phyloP scores from a whole-genome alignment of 2,888 invertebrate genomes.

The Lasius platythorax region DNA sequence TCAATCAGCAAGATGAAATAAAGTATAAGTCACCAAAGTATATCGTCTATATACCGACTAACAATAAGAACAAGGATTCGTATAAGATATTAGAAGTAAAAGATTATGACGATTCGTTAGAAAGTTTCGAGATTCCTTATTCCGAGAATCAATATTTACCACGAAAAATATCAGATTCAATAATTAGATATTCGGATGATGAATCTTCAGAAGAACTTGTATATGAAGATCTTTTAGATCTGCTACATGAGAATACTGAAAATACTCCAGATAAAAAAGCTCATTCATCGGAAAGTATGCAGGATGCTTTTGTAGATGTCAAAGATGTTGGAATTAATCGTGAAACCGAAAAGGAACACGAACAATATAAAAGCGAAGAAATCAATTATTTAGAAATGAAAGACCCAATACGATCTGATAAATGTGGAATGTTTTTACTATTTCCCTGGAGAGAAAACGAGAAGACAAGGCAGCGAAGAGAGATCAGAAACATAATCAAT shows the following conservation, averaged over 20 bases:
- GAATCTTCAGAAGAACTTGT: constrained; percentile 6
- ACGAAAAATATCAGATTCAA: background rate
- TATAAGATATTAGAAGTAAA: background rate
- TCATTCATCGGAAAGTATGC: background rate
- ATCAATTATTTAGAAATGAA: background rate
- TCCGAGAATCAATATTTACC: background rate
- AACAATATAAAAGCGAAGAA: constrained; percentile 2
- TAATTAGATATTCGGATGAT: background rate
- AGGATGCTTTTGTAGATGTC: background rate
- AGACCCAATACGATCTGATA: background rate
- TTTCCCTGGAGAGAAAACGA: constrained; percentile 29
- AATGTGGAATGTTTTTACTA: constrained; percentile 1
- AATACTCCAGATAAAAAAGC: background rate
- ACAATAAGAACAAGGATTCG: background rate
- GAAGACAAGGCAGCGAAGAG: constrained; percentile 49
- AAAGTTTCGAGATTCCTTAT: background rate
- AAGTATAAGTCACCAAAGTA: background rate
- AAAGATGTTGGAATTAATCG: background rate
- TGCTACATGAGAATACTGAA: background rate
- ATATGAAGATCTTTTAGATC: constrained; percentile 13
- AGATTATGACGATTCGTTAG: background rate
- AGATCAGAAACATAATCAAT: background rate
- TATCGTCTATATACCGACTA: background rate
- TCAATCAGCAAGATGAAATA: background rate
- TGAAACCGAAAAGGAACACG: background rate